Evolutionary conservation across 2,797 vertebrate species (phyloP), one percentile per base, ranked within the genome.

Genomic region (Acanthopagrus latus): DNA sequence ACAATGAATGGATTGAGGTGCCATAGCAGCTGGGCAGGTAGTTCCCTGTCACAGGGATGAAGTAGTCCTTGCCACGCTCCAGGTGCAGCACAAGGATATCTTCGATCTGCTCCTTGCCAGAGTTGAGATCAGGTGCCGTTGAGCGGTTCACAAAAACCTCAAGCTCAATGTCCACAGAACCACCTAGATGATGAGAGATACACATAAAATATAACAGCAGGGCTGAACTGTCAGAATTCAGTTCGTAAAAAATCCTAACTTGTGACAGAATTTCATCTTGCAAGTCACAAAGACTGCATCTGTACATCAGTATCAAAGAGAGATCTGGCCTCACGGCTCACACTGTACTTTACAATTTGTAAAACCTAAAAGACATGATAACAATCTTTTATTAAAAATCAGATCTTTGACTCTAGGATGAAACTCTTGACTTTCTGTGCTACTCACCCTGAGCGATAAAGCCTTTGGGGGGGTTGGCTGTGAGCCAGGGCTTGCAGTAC

Each of bases 11-110:
- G 73, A 99, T 93, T 55, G 97, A 96, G 33, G 96, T 96, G 71
- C 98, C 97, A 0, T 97, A 99, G 92, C 97, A 99, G 92, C 98
- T 99, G 75, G 97, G 95, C 92, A 97, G 89, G 92, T 99, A 99
- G 92, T 97, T 97, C 73, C 98, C 98, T 0, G 94, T 94, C 87
- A 99, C 83, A 0, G 97, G 96, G n/a, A 99, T 91, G 90, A 99
- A 99, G 89, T 99, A 99, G 93, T 99, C 98, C 87, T 99, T 99
- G 44, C 98, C 98, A 46, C 96, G 93, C 20, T 94, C 89, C 63
- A 99, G 94, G 84, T 98, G 98, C 46, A 99, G 95, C 80, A 99
- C 96, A 85, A 99, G 91, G 86, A 99, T 99, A 84, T 99, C 98
- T 93, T 99, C 98, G 0, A 99, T 95, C 71, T 93, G 91, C 82